A percentile compares a stretch with the other conserved stretches of the same genome.
phyloP scores from a whole-genome alignment of 2,888 invertebrate genomes.

The Entomobrya multifasciata region DNA sequence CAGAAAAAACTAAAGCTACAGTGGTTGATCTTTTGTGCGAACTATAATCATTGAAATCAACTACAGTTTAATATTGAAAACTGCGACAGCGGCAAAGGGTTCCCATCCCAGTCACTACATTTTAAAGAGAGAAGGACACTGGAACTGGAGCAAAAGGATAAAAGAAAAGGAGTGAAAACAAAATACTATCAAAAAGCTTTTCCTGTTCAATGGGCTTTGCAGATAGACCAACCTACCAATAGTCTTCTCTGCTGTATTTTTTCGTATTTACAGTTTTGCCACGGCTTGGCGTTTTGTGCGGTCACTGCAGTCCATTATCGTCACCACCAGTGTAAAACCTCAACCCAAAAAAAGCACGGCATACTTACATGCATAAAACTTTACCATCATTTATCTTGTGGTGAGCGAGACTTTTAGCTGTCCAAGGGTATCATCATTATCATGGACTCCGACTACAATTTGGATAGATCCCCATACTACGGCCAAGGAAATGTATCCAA shows the following conservation, averaged over 20 bases:
- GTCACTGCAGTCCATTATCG: slow-evolving; percentile 11
- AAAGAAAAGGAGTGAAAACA: slow-evolving; percentile 10
- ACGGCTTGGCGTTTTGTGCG: not conserved
- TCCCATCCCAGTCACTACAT: not conserved
- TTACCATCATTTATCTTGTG: slow-evolving; percentile 68
- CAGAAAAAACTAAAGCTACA: not conserved
- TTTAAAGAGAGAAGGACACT: not conserved
- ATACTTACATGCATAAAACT: slow-evolving; percentile 11
- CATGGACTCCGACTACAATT: slow-evolving; percentile 67
- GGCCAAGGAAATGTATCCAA: slow-evolving; percentile 67
- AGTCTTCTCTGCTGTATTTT: not conserved
- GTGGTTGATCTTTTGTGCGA: slow-evolving; percentile 23
- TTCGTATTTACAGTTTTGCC: not conserved
- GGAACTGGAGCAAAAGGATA: not conserved
- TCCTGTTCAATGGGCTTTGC: not conserved
- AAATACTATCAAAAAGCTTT: slow-evolving; percentile 2
- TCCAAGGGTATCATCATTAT: slow-evolving; percentile 34
- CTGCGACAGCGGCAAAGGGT: not conserved
- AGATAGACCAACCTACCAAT: not conserved
- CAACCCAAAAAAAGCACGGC: no score
- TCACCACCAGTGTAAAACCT: not conserved
- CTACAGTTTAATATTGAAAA: slow-evolving; percentile 27
- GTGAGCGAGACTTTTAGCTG: slow-evolving; percentile 33
- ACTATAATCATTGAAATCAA: slow-evolving; percentile 22
- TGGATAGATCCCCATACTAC: slow-evolving; percentile 65